Evolutionary conservation across 2,113 vertebrate species (phyloP).

Genomic region (Coryphaenoides rupestris): DNA sequence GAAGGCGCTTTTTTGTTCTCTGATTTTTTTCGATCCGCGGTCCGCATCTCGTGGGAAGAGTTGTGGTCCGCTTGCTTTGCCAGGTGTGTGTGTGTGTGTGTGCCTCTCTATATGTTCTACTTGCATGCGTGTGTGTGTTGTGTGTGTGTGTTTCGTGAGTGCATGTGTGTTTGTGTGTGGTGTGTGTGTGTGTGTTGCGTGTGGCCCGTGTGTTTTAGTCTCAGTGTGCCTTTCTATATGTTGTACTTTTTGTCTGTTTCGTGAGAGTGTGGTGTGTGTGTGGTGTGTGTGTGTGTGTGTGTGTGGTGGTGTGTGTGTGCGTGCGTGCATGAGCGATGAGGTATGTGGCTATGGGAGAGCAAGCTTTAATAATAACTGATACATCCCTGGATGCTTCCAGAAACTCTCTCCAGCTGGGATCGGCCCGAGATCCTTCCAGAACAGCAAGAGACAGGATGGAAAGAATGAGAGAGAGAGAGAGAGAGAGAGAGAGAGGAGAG

Average conservation of each 20-base stretch:
- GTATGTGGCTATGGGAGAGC: conserved; percentile 58
- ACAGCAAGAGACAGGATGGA: conserved; percentile 29
- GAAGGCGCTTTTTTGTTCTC: conserved; percentile 47
- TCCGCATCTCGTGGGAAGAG: conserved; percentile 50
- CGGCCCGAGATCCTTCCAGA: conserved; percentile 52
- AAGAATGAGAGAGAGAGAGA: too few relatives aligned
- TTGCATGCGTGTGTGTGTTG: not conserved
- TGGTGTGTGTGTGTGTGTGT: conserved; percentile 21
- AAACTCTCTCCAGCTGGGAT: conserved; percentile 59
- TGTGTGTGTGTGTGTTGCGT: conserved; percentile 3
- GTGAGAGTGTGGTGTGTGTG: too few relatives aligned
- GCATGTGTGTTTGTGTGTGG: conserved; percentile 1
- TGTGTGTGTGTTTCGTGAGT: not conserved
- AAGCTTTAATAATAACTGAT: conserved; percentile 63
- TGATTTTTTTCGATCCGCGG: conserved; percentile 35
- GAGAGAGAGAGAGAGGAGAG: too few relatives aligned
- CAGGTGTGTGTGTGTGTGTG: conserved; percentile 43
- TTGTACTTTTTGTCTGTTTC: too few relatives aligned
- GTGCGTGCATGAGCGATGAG: conserved; percentile 47
- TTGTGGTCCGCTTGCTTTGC: conserved; percentile 46
- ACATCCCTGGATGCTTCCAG: conserved; percentile 57
- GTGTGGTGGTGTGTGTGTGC: conserved; percentile 2
- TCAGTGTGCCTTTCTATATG: too few relatives aligned
- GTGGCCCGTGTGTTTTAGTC: conserved; percentile 22
- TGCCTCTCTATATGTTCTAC: too few relatives aligned